These are phyloP conservation scores for Hormiphora californensis DNA, from an alignment of 37 sponge, comb jelly and placozoan genomes.

Conservation along the genomic window DNA sequence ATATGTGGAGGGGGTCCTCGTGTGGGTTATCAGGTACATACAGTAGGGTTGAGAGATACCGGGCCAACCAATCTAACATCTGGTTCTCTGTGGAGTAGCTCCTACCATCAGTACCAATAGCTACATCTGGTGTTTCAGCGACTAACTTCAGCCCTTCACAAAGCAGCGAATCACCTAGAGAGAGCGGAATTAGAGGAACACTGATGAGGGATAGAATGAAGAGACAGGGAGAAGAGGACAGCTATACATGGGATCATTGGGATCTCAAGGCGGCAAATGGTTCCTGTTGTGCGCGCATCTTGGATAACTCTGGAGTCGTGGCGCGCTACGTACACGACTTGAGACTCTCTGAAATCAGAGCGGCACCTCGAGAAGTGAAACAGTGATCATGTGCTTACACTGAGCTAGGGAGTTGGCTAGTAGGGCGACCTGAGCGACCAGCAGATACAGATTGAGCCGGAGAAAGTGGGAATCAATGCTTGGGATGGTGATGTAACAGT, in stretches of 20 bases:
- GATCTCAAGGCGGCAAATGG: background rate
- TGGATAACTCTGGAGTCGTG: too few species aligned
- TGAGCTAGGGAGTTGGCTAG: conserved; percentile 90
- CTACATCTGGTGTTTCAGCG: conserved; percentile 69
- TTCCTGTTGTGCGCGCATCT: too few species aligned
- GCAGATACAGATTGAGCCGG: conserved; percentile 79
- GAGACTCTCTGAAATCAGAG: too few species aligned
- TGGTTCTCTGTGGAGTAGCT: background rate
- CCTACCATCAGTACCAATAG: conserved; percentile 51
- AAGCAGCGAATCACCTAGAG: conserved; percentile 84
- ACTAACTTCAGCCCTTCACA: conserved; percentile 75
- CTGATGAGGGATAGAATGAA: background rate
- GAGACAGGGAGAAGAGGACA: background rate
- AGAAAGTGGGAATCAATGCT: conserved; percentile 65
- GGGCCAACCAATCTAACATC: background rate
- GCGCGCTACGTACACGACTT: too few species aligned
- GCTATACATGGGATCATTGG: background rate
- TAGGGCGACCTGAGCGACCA: conserved; percentile 83
- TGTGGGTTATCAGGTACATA: conserved; percentile 31
- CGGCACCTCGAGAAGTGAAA: too few species aligned
- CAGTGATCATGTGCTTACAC: conserved; percentile 67
- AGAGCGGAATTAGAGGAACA: background rate
- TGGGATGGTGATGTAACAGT: conserved; percentile 94
- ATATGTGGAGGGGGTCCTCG: conserved; percentile 12
- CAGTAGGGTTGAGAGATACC: background rate